Base-by-base conservation (phyloP, 30 jellyfish, hydroid and myxozoan species). In the Cassiopea xamachana region DNA sequence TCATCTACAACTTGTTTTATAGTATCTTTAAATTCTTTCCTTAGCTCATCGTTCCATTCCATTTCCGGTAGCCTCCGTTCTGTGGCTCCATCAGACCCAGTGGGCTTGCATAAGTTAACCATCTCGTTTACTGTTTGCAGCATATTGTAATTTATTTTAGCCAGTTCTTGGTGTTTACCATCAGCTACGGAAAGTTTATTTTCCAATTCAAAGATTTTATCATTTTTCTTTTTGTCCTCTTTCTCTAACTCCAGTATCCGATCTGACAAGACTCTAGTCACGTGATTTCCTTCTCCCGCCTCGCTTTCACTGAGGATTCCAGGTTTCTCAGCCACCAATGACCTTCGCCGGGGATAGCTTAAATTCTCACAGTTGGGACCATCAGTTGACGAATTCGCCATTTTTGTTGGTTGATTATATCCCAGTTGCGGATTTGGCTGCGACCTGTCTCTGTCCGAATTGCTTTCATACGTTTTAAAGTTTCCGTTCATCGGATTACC, bases 291-390 rank as follows among this genome's bases (percentile, higher is more conserved):
- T 5, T 69, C 81, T 2, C 49, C 72, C 12, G 39, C 89, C 49
- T 69, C 68, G 46, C n/a, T 81, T 14, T 87, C 89, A 44, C 15
- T 3, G 70, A 87, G 46, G 7, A 47, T 85, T 14, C 89, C 94
- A 7, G 94, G 94, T 19, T 77, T 87, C 75, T 87, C 94, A 59
- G 94, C 93, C 49, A 68, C 64, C 14, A 59, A 60, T 47, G 62
- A 17, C 39, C 70, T 55, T 16, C 91, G 51, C 2, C 74, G 74
- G 15, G 19, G 2, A 64, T 14, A 64, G 43, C 15, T 27, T 27
- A 27, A 27, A 27, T 27, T 27, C 39, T 27, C 39, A 27, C 39
- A 27, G 39, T 27, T 27, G 39, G 39, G 39, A 27, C 39, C 39
- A 27, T 27, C 39, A 27, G 39, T 27, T 27, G 39, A 27, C 39